Percentiles rank a stretch among this genome's conserved stretches.
These are phyloP conservation scores for Nomada goodeniana DNA, from an alignment of 2,888 invertebrate species.

Conservation along the genomic window DNA sequence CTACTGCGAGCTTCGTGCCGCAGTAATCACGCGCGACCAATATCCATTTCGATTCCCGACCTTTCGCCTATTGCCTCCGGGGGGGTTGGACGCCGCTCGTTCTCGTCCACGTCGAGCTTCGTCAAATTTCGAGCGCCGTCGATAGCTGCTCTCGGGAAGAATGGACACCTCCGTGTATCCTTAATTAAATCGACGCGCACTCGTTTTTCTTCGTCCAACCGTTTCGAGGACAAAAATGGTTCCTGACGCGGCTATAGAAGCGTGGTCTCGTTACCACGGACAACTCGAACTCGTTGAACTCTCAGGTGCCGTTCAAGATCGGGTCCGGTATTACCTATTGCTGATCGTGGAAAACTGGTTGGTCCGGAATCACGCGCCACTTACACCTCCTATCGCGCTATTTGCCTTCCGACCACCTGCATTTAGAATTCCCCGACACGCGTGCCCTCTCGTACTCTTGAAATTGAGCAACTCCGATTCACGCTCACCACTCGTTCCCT, in stretches of 20 bases:
- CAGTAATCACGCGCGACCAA: neutral
- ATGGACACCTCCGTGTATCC: too few relatives aligned
- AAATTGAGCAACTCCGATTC: neutral
- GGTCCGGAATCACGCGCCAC: constrained; percentile 40
- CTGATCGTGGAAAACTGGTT: constrained; percentile 48
- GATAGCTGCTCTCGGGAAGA: neutral
- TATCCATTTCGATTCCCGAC: neutral
- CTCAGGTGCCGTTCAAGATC: constrained; percentile 26
- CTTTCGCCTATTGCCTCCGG: neutral
- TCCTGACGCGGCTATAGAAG: constrained; percentile 4
- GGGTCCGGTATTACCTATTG: constrained; percentile 22
- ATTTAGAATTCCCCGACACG: constrained; percentile 10
- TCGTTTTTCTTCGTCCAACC: too few relatives aligned
- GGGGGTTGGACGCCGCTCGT: neutral
- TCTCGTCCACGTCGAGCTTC: neutral
- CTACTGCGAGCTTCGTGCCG: too few relatives aligned
- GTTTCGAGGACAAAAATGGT: constrained; percentile 19
- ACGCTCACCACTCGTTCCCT: neutral
- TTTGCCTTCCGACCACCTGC: constrained; percentile 23
- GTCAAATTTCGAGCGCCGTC: neutral
- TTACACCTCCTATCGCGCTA: constrained; percentile 6
- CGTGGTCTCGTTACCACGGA: constrained; percentile 36
- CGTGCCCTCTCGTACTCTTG: too few relatives aligned
- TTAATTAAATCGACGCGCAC: too few relatives aligned
- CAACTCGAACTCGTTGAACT: constrained; percentile 7